Evolutionary conservation across 37 sponge, comb jelly and placozoan genomes (phyloP).

Genomic region (Aphrocallistes beatrix): DNA sequence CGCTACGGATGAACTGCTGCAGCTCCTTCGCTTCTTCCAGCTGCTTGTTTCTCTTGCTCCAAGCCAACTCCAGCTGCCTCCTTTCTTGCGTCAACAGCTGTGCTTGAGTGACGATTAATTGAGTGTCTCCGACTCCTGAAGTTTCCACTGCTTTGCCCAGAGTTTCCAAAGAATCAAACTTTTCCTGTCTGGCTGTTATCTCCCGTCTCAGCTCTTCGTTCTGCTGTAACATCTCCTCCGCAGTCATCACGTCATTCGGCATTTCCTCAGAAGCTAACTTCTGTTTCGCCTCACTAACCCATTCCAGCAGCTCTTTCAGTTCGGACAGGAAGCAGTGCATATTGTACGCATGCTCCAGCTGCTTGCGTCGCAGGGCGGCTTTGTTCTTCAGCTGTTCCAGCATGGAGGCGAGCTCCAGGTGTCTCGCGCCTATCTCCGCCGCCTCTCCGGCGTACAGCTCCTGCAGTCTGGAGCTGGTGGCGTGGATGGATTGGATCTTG

Average conservation of each 20-base stretch:
- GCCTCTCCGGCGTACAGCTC: constrained; percentile 21
- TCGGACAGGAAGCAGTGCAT: constrained; percentile 71
- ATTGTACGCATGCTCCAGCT: constrained; percentile 50
- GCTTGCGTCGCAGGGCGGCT: constrained; percentile 34
- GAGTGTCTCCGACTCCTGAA: constrained; percentile 18
- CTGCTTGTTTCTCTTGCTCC: constrained; percentile 55
- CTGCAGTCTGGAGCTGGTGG: not conserved
- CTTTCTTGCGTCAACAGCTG: constrained; percentile 44
- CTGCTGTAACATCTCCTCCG: constrained; percentile 51
- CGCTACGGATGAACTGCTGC: constrained; percentile 32
- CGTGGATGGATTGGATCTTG: constrained; percentile 36
- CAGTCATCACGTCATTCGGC: constrained; percentile 57
- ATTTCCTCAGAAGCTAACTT: constrained; percentile 60
- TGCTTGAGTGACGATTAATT: constrained; percentile 35
- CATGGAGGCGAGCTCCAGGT: constrained; percentile 46
- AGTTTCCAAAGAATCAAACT: constrained; percentile 25
- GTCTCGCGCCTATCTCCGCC: constrained; percentile 29
- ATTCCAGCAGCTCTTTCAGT: constrained; percentile 61
- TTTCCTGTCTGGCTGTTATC: constrained; percentile 53
- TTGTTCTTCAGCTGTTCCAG: constrained; percentile 67
- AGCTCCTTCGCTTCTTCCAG: constrained; percentile 53
- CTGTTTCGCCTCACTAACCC: constrained; percentile 53
- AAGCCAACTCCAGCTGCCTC: constrained; percentile 37
- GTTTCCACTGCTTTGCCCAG: constrained; percentile 23
- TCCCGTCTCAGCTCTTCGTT: constrained; percentile 60